Evolutionary conservation across 2,797 vertebrate species (phyloP).

Genomic region (Selene dorsalis): DNA sequence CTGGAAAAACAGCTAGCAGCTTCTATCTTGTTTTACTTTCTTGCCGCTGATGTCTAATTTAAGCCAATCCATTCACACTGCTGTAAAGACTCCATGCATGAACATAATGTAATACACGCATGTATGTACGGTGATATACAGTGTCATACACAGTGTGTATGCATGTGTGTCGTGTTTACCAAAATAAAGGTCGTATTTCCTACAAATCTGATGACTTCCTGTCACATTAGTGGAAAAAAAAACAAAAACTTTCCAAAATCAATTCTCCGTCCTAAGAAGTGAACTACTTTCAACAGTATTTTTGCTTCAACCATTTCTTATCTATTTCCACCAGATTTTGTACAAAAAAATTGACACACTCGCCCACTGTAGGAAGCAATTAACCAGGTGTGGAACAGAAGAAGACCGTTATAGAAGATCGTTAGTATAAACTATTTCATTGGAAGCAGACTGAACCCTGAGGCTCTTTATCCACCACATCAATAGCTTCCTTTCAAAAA

Average conservation of each 20-base stretch:
- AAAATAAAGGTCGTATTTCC: constrained; percentile 30
- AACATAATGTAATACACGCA: background rate
- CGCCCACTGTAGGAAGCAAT: too few species aligned
- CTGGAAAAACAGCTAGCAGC: constrained; percentile 51
- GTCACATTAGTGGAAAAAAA: background rate
- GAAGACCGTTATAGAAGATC: background rate
- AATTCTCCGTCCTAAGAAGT: background rate
- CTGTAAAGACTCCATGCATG: constrained; percentile 40
- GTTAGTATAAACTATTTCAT: background rate
- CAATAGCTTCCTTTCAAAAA: background rate
- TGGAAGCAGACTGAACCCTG: background rate
- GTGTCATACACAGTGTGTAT: background rate
- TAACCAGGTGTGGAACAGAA: too few species aligned
- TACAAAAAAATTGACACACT: too few species aligned
- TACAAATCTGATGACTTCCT: constrained; percentile 22
- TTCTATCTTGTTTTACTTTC: constrained; percentile 53
- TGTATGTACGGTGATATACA: background rate
- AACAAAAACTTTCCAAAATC: too few species aligned
- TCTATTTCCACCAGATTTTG: background rate
- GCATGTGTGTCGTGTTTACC: background rate
- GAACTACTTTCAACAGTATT: background rate
- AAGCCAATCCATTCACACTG: constrained; percentile 57
- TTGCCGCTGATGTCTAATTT: constrained; percentile 71
- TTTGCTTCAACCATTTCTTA: background rate
- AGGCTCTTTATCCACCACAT: background rate